Evolutionary conservation across 2,888 invertebrate species (phyloP).

Genomic region (Nowickia ferox): DNA sequence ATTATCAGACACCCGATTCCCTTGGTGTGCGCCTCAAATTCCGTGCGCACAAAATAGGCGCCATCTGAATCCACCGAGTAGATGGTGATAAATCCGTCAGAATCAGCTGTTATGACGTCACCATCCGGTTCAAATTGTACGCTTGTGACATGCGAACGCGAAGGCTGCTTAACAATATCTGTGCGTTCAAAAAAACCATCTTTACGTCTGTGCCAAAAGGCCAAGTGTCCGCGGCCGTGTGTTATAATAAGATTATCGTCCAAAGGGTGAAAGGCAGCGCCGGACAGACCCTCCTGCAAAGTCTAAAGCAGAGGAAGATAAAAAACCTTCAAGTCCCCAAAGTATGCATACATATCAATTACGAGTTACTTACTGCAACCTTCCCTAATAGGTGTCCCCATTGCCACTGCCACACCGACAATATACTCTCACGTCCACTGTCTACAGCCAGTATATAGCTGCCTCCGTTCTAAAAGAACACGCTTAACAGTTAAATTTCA

Average conservation of each 20-base stretch:
- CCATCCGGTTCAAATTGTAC: conserved; percentile 95
- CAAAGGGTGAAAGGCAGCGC: conserved; percentile 94
- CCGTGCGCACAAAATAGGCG: conserved; percentile 93
- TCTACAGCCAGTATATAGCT: conserved; percentile 95
- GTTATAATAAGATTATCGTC: conserved; percentile 96
- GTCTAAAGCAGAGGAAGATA: conserved; percentile 85
- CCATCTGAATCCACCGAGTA: conserved; percentile 95
- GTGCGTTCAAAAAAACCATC: conserved; percentile 95
- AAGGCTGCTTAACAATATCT: conserved; percentile 94
- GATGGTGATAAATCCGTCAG: conserved; percentile 95
- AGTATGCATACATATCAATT: background rate
- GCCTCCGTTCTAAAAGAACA: conserved; percentile 89
- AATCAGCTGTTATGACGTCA: conserved; percentile 95
- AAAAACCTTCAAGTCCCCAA: background rate
- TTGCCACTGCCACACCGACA: conserved; percentile 98
- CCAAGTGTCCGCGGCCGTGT: conserved; percentile 94
- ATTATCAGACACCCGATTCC: conserved; percentile 93
- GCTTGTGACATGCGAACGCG: conserved; percentile 92
- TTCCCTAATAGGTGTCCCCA: conserved; percentile 96
- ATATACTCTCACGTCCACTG: conserved; percentile 93
- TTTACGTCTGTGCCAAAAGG: conserved; percentile 96
- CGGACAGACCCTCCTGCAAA: conserved; percentile 93
- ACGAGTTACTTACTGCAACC: conserved; percentile 89
- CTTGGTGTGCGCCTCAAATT: conserved; percentile 94
- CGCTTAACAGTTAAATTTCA: background rate